Percentiles rank a stretch among this genome's conserved stretches.
Conservation (phyloP, 2,888 invertebrate genomes). For the Agrochola lota region DNA sequence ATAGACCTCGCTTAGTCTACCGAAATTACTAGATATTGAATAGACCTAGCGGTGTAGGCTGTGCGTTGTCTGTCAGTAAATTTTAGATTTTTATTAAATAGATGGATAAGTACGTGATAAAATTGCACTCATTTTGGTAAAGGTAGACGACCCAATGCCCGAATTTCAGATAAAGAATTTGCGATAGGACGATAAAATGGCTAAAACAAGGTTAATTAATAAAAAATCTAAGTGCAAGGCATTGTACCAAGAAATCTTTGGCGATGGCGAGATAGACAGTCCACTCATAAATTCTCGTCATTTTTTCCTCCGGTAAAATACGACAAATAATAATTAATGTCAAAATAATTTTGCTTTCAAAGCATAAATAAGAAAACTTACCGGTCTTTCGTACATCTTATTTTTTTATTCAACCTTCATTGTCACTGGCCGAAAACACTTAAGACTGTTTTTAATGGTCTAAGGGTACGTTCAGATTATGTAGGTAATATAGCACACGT, state of each 20-base stretch:
- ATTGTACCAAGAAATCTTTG: not conserved
- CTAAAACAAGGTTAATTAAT: conserved; percentile 1
- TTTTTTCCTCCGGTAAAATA: conserved; percentile 5
- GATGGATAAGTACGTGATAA: not conserved
- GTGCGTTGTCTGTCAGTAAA: no score
- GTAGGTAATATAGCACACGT: no score
- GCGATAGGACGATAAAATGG: not conserved
- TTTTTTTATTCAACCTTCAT: conserved; percentile 38
- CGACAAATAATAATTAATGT: conserved; percentile 20
- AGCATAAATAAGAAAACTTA: conserved; percentile 43
- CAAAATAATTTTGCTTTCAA: conserved; percentile 36
- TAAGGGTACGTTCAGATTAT: no score
- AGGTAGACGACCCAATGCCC: conserved; percentile 20
- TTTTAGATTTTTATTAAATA: no score
- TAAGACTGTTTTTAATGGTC: not conserved
- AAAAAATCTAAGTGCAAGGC: conserved; percentile 26
- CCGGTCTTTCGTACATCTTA: conserved; percentile 51
- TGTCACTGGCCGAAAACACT: conserved; percentile 21
- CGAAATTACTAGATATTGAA: no score
- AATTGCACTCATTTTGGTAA: not conserved
- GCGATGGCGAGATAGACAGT: not conserved
- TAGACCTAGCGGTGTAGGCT: no score
- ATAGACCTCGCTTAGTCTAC: no score
- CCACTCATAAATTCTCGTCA: not conserved
- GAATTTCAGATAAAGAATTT: conserved; percentile 27